Conservation (phyloP, 2,797 vertebrate genomes). For the Molothrus aeneus region DNA sequence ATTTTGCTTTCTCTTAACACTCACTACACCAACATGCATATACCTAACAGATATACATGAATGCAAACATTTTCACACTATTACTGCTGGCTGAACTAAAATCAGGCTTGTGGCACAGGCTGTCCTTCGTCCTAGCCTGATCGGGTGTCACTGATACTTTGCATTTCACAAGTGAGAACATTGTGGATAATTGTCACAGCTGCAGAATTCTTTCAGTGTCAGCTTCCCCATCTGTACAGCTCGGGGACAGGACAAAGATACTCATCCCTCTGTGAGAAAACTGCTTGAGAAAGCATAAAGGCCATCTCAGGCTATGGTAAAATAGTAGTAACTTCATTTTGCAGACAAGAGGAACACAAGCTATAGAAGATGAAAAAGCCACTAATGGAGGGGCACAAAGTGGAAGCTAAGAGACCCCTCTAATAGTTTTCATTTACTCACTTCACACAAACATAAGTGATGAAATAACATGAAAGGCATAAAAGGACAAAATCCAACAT, state of each 20-base stretch:
- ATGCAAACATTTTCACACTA: background rate
- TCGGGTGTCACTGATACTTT: background rate
- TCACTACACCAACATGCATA: background rate
- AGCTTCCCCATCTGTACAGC: background rate
- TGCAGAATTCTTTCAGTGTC: background rate
- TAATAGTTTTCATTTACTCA: background rate
- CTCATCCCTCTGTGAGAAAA: background rate
- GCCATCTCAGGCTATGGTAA: background rate
- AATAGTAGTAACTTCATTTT: background rate
- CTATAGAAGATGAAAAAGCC: background rate
- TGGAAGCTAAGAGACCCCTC: background rate
- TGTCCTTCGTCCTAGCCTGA: background rate
- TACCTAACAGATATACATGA: background rate
- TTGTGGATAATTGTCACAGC: background rate
- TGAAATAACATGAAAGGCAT: background rate
- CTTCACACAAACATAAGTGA: background rate
- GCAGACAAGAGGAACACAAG: background rate
- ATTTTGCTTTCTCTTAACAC: background rate
- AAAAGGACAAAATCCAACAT: background rate
- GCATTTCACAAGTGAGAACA: slow-evolving; percentile 7
- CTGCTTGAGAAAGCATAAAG: background rate
- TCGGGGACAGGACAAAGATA: background rate
- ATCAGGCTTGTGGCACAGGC: background rate
- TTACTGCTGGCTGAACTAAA: background rate
- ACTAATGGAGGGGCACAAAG: background rate